A percentile compares a stretch with the other conserved stretches of the same genome.
phyloP scores from a whole-genome alignment of 2,113 vertebrate species.

The Ibidorhyncha struthersii region DNA sequence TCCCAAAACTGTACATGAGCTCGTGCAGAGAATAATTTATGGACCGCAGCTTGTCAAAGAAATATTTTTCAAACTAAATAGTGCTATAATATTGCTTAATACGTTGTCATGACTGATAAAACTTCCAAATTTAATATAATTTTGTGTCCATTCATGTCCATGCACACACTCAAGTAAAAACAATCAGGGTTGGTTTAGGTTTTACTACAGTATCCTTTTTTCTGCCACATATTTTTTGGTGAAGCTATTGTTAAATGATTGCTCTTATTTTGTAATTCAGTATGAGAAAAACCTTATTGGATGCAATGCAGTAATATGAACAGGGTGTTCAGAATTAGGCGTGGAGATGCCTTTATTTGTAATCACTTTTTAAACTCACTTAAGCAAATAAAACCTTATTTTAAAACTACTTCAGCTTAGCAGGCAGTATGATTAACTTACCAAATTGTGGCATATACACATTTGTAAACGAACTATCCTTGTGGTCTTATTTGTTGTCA shows the following conservation, averaged over 20 bases:
- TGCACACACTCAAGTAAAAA: not conserved
- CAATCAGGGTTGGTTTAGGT: not conserved
- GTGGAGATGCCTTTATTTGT: not conserved
- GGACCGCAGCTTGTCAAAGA: not conserved
- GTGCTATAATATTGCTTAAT: not conserved
- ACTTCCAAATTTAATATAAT: not conserved
- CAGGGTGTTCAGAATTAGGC: not conserved
- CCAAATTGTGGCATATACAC: not conserved
- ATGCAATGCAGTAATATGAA: not conserved
- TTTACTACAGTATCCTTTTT: not conserved
- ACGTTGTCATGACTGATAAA: not conserved
- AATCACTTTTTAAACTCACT: not conserved
- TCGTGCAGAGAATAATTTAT: not conserved
- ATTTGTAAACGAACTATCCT: not conserved
- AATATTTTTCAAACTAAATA: not conserved
- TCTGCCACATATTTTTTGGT: not conserved
- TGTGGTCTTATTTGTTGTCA: not conserved
- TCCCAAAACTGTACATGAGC: not conserved
- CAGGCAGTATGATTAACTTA: not conserved
- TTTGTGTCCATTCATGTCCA: not conserved
- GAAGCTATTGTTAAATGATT: not conserved
- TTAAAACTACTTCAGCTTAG: not conserved
- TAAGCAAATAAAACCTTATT: not conserved
- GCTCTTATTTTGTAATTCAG: not conserved
- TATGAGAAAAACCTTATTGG: not conserved